Evolutionary conservation across 30 jellyfish, hydroid and myxozoan species (phyloP).

Genomic region (Aurelia aurita complex sp. Pacific): DNA sequence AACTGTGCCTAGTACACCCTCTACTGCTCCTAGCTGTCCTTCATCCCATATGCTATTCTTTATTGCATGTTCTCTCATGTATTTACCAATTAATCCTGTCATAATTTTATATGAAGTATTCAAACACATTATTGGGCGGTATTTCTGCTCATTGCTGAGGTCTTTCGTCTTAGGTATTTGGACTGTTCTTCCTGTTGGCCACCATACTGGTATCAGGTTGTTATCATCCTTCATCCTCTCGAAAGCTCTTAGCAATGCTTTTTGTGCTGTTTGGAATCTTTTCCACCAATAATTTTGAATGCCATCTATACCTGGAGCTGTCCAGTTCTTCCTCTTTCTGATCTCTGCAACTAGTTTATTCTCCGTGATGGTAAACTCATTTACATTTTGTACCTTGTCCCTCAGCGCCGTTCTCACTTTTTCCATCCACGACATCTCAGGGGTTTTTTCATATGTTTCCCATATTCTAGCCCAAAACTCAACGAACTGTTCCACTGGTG

Average conservation of each 20-base stretch:
- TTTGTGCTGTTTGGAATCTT: too few relatives aligned
- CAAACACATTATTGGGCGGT: conserved; percentile 11
- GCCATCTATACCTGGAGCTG: conserved; percentile 39
- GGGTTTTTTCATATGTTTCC: conserved; percentile 17
- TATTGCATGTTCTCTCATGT: conserved; percentile 28
- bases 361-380: conserved; percentile 38
- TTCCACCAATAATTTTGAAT: neutral
- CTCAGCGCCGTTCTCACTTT: conserved; percentile 42
- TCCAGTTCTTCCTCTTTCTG: conserved; percentile 35
- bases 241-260: neutral
- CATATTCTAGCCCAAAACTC: conserved; percentile 27
- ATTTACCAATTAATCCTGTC: conserved; percentile 25
- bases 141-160: conserved; percentile 22
- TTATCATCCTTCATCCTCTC: conserved; percentile 7
- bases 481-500: conserved; percentile 19
- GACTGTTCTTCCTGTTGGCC: conserved; percentile 10
- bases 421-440: conserved; percentile 43
- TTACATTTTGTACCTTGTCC: conserved; percentile 33
- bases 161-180: conserved; percentile 13
- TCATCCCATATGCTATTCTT: conserved; percentile 23
- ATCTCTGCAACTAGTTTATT: conserved; percentile 22
- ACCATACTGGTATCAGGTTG: conserved; percentile 7
- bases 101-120: conserved; percentile 8
- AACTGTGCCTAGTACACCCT: conserved; percentile 5
- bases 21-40: conserved; percentile 31